Evolutionary conservation across 2,113 vertebrate species (phyloP).

Genomic region (Mustelus asterias): DNA sequence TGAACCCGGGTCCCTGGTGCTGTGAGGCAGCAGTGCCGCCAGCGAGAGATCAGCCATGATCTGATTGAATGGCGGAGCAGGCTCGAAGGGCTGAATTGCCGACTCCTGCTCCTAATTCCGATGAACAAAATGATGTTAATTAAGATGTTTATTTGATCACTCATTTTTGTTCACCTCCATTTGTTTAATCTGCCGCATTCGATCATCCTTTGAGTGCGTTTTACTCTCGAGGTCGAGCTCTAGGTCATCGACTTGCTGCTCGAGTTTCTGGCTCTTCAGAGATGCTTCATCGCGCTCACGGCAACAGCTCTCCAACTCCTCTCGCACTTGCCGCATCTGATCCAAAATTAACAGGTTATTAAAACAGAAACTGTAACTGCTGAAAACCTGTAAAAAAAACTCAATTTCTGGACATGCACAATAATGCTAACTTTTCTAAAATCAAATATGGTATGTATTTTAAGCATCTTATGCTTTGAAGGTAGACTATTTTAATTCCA

Average conservation of each 20-base stretch:
- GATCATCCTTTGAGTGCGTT: slow-evolving; percentile 69
- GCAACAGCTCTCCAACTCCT: slow-evolving; percentile 69
- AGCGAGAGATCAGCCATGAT: too few relatives aligned
- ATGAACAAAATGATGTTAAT: not conserved
- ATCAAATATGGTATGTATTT: not conserved
- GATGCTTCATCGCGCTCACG: slow-evolving; percentile 71
- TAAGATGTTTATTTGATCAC: not conserved
- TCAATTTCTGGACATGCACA: not conserved
- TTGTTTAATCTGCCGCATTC: slow-evolving; percentile 70
- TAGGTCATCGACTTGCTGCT: slow-evolving; percentile 71
- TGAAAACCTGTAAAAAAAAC: not conserved
- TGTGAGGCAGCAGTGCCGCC: too few relatives aligned
- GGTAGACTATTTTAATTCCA: not conserved
- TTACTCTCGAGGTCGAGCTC: slow-evolving; percentile 72
- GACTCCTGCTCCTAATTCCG: too few relatives aligned
- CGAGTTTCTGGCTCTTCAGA: slow-evolving; percentile 64
- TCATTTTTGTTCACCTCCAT: slow-evolving; percentile 69
- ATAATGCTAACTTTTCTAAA: not conserved
- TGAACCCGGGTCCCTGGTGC: too few relatives aligned
- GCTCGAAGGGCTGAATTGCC: too few relatives aligned
- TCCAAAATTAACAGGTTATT: slow-evolving; percentile 17
- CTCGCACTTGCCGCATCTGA: slow-evolving; percentile 69
- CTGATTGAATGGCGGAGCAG: too few relatives aligned
- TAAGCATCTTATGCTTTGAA: not conserved
- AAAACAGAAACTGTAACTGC: not conserved